Base-by-base conservation (phyloP, 2,888 invertebrate genomes). In the Allacma fusca region DNA sequence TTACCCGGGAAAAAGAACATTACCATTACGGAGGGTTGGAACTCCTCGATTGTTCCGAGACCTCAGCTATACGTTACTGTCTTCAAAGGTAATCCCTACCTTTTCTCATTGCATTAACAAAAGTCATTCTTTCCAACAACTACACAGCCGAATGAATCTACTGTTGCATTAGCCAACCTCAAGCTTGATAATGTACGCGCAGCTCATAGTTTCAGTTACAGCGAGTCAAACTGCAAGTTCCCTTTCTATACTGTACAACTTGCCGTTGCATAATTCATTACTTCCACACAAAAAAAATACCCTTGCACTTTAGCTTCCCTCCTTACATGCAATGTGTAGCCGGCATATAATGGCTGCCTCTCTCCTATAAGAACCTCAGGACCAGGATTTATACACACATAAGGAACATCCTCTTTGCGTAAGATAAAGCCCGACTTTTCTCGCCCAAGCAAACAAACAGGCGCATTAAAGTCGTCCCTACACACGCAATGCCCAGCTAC, bases 11-110 rank as follows among this genome's bases (percentile, higher is more conserved):
- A 50, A 50, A 50, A 50, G 50, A 50, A 50, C 50, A 29, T 73
- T 65, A 65, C 65, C 65, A 65, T 65, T 65, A 65, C 26, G 65
- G 65, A 65, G 65, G 65, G 65, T 65, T 65, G 26, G 26, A 62
- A 62, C 9, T 12, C 1, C 26, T 9, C 7, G 62, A 62, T 26
- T 62, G 62, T 26, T 26, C 62, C 16, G 23, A 62, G 26, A 62
- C 69, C 74, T 40, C 19, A 28, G 34, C 68, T 71, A 67, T 71
- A 64, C 78, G 64, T 73, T 73, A 69, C 78, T 80, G 80, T 80
- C 79, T 71, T 70, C 69, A 43, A 40, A 69, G 72, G 76, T 79
- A 80, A 80, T 80, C 79, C 80, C 70, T 69, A 76, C 79, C 75
- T 79, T 79, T 75, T 76, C 75, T 70, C 67, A 67, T 69, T 65